Evolutionary conservation across 1,140 invertebrate genomes (phyloP).

Genomic region (Periplaneta americana): DNA sequence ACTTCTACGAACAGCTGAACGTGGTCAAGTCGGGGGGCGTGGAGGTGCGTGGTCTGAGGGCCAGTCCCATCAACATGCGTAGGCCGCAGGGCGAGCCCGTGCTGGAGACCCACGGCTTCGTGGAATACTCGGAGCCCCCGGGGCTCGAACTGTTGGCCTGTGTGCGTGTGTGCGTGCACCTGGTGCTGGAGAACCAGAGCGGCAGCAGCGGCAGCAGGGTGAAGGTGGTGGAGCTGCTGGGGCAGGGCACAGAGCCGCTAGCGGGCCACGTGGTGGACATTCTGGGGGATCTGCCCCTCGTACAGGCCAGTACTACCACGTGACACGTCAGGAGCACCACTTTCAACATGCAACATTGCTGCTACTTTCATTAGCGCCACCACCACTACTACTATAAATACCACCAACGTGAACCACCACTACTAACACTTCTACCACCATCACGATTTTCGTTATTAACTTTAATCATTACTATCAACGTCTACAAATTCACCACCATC

Average conservation of each 20-base stretch:
- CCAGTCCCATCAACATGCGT: constrained; percentile 44
- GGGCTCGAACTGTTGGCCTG: neutral
- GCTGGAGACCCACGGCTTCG: constrained; percentile 36
- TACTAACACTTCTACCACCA: too few relatives aligned
- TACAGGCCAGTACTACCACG: constrained; percentile 34
- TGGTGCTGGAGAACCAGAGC: constrained; percentile 79
- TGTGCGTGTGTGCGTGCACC: constrained; percentile 54
- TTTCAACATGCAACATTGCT: too few relatives aligned
- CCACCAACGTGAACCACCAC: too few relatives aligned
- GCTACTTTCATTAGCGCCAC: too few relatives aligned
- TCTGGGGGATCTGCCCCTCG: constrained; percentile 35
- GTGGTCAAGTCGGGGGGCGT: constrained; percentile 46
- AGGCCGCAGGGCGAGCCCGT: constrained; percentile 10
- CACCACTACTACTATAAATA: too few relatives aligned
- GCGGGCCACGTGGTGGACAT: constrained; percentile 30
- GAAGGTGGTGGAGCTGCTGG: constrained; percentile 63
- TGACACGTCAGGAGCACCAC: too few relatives aligned
- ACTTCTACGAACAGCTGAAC: too few relatives aligned
- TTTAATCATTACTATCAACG: too few relatives aligned
- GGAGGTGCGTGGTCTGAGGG: constrained; percentile 50
- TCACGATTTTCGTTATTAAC: too few relatives aligned
- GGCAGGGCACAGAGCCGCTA: constrained; percentile 39
- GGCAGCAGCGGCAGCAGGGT: constrained; percentile 54
- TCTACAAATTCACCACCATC: too few relatives aligned
- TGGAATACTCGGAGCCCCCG: constrained; percentile 36